phyloP scores from a whole-genome alignment of 53 echinoderm and acorn worm species.

The Pentamera pediparva region DNA sequence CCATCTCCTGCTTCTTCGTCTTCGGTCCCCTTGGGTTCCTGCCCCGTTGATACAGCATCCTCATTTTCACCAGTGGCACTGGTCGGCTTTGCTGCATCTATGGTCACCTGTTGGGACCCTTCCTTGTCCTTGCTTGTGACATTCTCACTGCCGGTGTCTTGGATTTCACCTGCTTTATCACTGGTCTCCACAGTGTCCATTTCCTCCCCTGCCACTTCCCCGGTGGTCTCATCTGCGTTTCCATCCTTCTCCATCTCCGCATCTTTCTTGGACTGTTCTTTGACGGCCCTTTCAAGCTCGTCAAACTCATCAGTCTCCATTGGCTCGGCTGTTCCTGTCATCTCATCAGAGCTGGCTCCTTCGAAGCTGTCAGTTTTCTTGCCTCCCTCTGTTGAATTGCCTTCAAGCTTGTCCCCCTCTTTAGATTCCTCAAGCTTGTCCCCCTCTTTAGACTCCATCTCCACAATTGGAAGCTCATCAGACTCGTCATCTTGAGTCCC shows the following conservation, averaged over 20 bases:
- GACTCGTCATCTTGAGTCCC: neutral
- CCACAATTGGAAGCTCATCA: neutral
- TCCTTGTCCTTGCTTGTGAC: too few relatives aligned
- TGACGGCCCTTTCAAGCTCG: slow-evolving; percentile 11
- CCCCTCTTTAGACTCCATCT: neutral
- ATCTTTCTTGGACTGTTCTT: neutral
- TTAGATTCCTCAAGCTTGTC: neutral
- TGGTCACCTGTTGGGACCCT: too few relatives aligned
- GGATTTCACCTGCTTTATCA: too few relatives aligned
- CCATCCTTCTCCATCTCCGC: neutral
- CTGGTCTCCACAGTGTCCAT: neutral
- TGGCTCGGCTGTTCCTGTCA: neutral
- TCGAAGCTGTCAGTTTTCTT: neutral
- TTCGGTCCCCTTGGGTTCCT: neutral
- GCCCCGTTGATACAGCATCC: too few relatives aligned
- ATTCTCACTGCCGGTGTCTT: too few relatives aligned
- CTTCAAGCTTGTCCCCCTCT: neutral
- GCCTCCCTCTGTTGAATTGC: neutral
- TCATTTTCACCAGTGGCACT: too few relatives aligned
- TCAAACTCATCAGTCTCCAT: slow-evolving; percentile 32
- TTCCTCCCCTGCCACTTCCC: neutral
- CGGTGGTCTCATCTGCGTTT: neutral
- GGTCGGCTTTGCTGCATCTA: too few relatives aligned
- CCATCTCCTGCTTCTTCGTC: neutral
- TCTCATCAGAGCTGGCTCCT: too few relatives aligned